A percentile compares a stretch with the other conserved stretches of the same genome.
phyloP scores from a whole-genome alignment of 2,797 vertebrate genomes.

The Tolypeutes matacus region DNA sequence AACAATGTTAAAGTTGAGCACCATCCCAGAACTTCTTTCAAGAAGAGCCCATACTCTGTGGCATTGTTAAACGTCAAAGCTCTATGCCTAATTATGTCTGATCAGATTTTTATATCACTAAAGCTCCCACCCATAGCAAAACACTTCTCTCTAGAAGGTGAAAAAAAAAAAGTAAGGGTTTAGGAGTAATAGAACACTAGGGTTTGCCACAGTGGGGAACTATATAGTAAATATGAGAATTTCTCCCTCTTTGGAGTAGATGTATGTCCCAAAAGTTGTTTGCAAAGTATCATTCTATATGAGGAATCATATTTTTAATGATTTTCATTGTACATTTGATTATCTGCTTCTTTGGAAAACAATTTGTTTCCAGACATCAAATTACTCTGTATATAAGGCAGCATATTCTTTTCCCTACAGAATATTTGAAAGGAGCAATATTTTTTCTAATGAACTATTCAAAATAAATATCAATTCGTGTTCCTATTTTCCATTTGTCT shows the following conservation, averaged over 20 bases:
- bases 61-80: not conserved
- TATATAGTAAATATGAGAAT: not conserved
- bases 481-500: no score
- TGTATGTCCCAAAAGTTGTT: not conserved
- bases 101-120: not conserved
- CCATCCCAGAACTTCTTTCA: not conserved
- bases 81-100: not conserved
- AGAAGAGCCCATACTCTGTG: not conserved
- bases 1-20: not conserved
- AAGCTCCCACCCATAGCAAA: not conserved
- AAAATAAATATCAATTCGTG: conserved; percentile 12
- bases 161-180: not conserved
- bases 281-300: conserved; percentile 3
- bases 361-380: not conserved
- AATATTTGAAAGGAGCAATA: not conserved
- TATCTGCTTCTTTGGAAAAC: conserved; percentile 3
- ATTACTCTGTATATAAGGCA: not conserved
- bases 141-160: not conserved
- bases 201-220: not conserved
- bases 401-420: not conserved
- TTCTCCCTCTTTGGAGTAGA: not conserved
- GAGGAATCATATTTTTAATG: not conserved
- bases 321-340: conserved; percentile 52
- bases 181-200: not conserved
- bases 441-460: conserved; percentile 30